Conservation (phyloP, 2,113 vertebrate species). For the Tympanuchus pallidicinctus region DNA sequence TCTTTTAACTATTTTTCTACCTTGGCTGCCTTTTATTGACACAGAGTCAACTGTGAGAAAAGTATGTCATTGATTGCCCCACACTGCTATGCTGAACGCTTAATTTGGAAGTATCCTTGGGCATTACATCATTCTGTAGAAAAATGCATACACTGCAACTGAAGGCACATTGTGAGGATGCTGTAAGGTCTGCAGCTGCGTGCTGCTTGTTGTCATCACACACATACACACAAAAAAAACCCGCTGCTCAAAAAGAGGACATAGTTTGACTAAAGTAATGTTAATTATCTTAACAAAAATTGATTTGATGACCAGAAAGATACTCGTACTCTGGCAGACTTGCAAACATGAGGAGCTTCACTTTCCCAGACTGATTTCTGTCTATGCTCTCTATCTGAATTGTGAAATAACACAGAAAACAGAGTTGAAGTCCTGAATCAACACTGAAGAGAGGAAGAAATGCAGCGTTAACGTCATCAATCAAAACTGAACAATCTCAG, state of each 20-base stretch:
- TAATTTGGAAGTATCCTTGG: neutral
- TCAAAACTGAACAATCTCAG: neutral
- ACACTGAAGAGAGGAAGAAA: neutral
- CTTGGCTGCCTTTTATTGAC: neutral
- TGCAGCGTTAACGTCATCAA: neutral
- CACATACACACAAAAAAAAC: neutral
- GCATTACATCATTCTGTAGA: neutral
- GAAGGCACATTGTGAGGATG: neutral
- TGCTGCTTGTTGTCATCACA: neutral
- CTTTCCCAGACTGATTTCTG: neutral
- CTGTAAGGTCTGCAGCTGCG: neutral
- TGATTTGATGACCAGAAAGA: neutral
- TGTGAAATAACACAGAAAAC: neutral
- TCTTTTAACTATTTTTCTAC: neutral
- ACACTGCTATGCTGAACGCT: neutral
- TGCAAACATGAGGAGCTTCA: neutral
- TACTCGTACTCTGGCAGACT: neutral
- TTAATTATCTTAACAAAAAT: slow-evolving; percentile 1
- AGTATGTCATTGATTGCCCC: neutral
- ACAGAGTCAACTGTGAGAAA: neutral
- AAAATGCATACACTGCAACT: neutral
- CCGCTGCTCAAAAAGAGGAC: neutral
- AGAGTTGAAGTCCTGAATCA: neutral
- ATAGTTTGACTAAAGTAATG: neutral
- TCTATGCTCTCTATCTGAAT: neutral